phyloP scores from a whole-genome alignment of 1,140 invertebrate species.

The Euborellia annulipes region DNA sequence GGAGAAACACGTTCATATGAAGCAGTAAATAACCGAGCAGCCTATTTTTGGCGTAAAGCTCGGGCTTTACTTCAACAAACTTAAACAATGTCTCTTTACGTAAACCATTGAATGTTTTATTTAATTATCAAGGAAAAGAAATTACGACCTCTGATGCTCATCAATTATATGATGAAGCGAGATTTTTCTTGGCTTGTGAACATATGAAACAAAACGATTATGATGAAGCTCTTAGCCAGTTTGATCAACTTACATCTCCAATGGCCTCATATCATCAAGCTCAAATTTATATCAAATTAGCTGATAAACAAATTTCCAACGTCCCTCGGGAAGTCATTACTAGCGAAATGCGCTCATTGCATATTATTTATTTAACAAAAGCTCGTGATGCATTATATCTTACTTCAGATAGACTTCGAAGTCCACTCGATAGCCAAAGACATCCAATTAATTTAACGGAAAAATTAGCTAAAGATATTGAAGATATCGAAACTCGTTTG shows the following conservation, averaged over 20 bases:
- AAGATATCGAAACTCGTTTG: slow-evolving; percentile 44
- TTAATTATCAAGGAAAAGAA: slow-evolving; percentile 48
- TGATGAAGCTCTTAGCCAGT: slow-evolving; percentile 50
- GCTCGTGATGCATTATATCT: slow-evolving; percentile 52
- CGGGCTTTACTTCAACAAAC: slow-evolving; percentile 53
- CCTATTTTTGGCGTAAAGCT: slow-evolving; percentile 61
- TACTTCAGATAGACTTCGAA: slow-evolving; percentile 51
- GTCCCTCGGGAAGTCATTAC: slow-evolving; percentile 35
- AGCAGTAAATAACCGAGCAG: slow-evolving; percentile 46
- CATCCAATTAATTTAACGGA: slow-evolving; percentile 39
- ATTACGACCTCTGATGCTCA: slow-evolving; percentile 38
- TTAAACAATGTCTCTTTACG: slow-evolving; percentile 43
- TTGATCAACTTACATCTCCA: slow-evolving; percentile 49
- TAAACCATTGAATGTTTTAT: slow-evolving; percentile 38
- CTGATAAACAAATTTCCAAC: slow-evolving; percentile 36
- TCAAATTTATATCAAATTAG: slow-evolving; percentile 49
- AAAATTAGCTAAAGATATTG: slow-evolving; percentile 41
- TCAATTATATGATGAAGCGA: slow-evolving; percentile 51
- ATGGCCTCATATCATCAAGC: slow-evolving; percentile 51
- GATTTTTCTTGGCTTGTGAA: slow-evolving; percentile 45
- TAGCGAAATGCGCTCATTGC: slow-evolving; percentile 42
- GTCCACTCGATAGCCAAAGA: slow-evolving; percentile 38
- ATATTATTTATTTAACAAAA: slow-evolving; percentile 44
- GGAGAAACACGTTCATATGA: no score
- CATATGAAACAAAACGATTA: slow-evolving; percentile 45